A percentile compares a stretch with the other conserved stretches of the same genome.
Conservation (phyloP, 2,797 vertebrate genomes). For the Phrynocephalus vlangalii region DNA sequence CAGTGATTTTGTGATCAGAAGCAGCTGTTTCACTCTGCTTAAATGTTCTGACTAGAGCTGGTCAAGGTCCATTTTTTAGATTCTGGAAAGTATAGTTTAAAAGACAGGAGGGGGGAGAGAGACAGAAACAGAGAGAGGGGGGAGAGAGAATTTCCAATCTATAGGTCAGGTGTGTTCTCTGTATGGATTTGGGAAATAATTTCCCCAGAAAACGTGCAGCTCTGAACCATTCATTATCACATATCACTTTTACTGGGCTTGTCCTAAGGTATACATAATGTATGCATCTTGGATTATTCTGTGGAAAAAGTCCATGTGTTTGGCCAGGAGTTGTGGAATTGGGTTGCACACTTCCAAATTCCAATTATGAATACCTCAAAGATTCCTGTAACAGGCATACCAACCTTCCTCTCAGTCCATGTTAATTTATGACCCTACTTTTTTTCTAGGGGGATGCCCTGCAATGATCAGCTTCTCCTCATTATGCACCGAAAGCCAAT, state of each 20-base stretch:
- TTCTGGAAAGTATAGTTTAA: too few relatives aligned
- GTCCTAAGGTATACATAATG: not conserved
- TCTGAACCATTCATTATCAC: not conserved
- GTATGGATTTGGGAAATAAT: not conserved
- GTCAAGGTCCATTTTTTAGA: too few relatives aligned
- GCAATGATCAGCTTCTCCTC: not conserved
- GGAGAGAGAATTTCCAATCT: too few relatives aligned
- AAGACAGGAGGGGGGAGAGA: too few relatives aligned
- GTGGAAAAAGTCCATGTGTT: not conserved
- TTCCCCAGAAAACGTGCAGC: not conserved
- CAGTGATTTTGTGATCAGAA: too few relatives aligned
- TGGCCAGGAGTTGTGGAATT: not conserved
- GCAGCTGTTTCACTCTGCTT: not conserved
- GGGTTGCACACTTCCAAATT: not conserved
- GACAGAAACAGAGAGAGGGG: too few relatives aligned
- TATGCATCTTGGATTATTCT: not conserved
- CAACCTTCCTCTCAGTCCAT: not conserved
- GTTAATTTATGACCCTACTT: not conserved
- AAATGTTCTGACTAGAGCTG: not conserved
- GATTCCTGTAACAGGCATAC: not conserved
- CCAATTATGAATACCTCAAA: not conserved
- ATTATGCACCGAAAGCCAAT: conserved; percentile 20
- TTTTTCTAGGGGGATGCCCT: not conserved
- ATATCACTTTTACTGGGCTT: not conserved
- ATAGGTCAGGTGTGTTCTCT: too few relatives aligned